Evolutionary conservation across 2,797 vertebrate genomes (phyloP), one percentile per base, ranked within the genome.

Genomic region (Uromys caudimaculatus): DNA sequence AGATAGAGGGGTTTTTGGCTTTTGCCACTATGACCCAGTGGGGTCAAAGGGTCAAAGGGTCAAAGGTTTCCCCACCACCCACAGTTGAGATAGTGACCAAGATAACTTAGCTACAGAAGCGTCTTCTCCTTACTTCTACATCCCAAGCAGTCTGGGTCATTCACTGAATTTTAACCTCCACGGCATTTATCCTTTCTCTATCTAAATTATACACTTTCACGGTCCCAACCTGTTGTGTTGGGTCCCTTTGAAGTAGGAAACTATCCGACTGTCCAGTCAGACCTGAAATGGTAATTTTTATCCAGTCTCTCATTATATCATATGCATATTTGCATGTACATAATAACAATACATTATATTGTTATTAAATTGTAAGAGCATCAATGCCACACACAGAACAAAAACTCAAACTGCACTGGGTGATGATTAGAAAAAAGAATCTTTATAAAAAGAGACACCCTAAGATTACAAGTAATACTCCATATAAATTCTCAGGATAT

Each of bases 11-110:
- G 38, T 69, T 44, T 44, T 64, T 29, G 38, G n/a, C 47, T 92
- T 76, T n/a, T 77, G 38, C n/a, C 17, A 76, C 5, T 47, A 27
- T 10, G 8, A 95, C 6, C 6, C 16, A 52, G 16, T 79, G 12
- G 29, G 9, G 44, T 89, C 54, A 86, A 94, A 91, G 47, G 9
- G 44, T 89, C 54, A 86, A 94, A 91, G 47, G 56, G 35, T 56
- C 44, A 95, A 90, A 94, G 13, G 24, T 89, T 38, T 86, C 58
- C 67, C 9, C 8, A 73, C 12, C 16, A 60, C 41, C 52, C n/a
- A 67, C 64, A 64, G 14, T 6, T 93, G 54, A 29, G 21, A 47
- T 76, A 35, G 38, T 67, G 38, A 75, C 35, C 35, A 62, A 69
- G 24, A 82, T 79, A 71, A 41, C 50, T 83, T 77, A 69, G 47